Base-by-base conservation (phyloP, 1,140 invertebrate species). In the Lineus longissimus region DNA sequence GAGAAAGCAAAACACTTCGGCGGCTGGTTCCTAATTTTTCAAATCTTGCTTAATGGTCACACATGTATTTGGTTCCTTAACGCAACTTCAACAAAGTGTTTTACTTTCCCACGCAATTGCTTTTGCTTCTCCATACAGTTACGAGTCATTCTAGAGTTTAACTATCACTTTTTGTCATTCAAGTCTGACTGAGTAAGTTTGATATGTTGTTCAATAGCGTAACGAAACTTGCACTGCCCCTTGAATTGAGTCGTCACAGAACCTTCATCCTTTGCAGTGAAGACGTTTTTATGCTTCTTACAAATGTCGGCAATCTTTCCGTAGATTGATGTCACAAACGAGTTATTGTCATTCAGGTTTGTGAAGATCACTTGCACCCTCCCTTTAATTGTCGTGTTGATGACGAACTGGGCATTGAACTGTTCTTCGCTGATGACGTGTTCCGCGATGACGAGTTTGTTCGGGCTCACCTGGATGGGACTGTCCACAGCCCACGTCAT, bases 401-500 rank as follows among this genome's bases (percentile, higher is more conserved):
- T 70, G 36, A 72, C 72, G 66, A 84, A 84, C 2, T 67, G 74
- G n/a, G 81, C 80, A 17, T 55, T 70, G 63, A 82, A 83, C 61
- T 80, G 80, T 66, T 81, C 73, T 63, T 84, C 83, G 56, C 76
- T 79, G 51, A 84, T 79, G 2, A 82, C 79, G 57, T 85, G 76
- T 55, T 75, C 75, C 6, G 84, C 84, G n/a, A 74, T 79, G 1
- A 81, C 80, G 57, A 71, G 73, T 40, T 73, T 73, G 23, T 76
- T 77, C 2, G 70, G 47, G n/a, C 79, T 78, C 4, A 85, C 84
- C 47, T 70, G 79, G 57, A 84, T 79, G 30, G 73, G 77, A 60
- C 79, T 83, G 68, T 84, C 80, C 1, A 84, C 83, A 19, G 74
- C 73, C 84, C 84, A 85, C 2, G 77, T 80, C 33, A 85, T 73